phyloP scores from a whole-genome alignment of 2,888 invertebrate genomes.

The Tinea semifulvella region DNA sequence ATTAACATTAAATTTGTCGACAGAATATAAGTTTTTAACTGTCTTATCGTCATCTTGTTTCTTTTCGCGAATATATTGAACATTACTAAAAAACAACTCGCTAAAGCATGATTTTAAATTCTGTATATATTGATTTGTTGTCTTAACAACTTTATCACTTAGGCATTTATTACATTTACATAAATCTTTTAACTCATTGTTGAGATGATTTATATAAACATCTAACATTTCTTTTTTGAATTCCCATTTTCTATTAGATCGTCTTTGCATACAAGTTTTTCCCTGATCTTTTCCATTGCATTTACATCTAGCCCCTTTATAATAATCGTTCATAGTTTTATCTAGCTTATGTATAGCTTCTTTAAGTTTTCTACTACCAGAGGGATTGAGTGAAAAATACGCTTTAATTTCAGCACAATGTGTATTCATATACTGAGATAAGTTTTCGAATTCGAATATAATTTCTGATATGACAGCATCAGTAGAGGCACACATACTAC shows the following conservation, averaged over 20 bases:
- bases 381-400: conserved; percentile 47
- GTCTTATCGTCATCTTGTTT: conserved; percentile 14
- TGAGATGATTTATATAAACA: neutral
- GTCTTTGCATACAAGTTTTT: neutral
- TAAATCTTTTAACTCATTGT: neutral
- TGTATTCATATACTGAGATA: conserved; percentile 40
- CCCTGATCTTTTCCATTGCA: conserved; percentile 24
- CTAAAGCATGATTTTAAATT: neutral
- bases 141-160: neutral
- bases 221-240: neutral
- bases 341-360: conserved; percentile 40
- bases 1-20: conserved; percentile 44
- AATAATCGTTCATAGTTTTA: conserved; percentile 38
- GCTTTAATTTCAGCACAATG: conserved; percentile 54
- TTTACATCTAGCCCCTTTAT: conserved; percentile 42
- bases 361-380: conserved; percentile 39
- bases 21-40: conserved; percentile 32
- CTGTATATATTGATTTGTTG: neutral
- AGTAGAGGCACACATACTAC: conserved; percentile 42
- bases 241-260: neutral
- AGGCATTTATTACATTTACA: neutral
- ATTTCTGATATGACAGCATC: conserved; percentile 45
- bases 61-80: neutral
- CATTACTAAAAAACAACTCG: neutral
- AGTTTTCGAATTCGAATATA: conserved; percentile 42